Evolutionary conservation across 2,113 vertebrate genomes (phyloP).

Genomic region (Marmota flaviventris): DNA sequence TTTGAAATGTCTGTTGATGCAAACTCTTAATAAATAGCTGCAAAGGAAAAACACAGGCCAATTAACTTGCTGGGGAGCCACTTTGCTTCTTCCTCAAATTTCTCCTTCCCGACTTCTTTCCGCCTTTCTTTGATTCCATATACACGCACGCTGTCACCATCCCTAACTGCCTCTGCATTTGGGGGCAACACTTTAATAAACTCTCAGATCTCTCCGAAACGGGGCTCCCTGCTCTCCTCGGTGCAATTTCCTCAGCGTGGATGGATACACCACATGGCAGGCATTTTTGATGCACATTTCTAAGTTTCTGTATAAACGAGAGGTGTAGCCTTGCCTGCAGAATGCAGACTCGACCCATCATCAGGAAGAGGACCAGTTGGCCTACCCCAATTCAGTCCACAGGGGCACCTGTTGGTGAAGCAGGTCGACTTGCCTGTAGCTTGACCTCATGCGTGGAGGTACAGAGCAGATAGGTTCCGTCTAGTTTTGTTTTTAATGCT

Average conservation of each 20-base stretch:
- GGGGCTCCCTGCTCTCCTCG: background rate
- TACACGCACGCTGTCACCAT: background rate
- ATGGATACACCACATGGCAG: background rate
- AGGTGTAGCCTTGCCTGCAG: background rate
- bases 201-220: background rate
- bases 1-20: background rate
- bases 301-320: background rate
- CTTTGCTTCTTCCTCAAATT: background rate
- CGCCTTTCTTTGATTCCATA: background rate
- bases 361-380: background rate
- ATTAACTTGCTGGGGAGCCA: background rate
- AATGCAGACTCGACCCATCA: background rate
- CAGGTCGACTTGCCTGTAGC: background rate
- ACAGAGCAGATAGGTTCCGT: background rate
- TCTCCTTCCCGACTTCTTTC: background rate
- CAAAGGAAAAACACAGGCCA: background rate
- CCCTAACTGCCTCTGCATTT: background rate
- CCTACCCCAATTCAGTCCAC: background rate
- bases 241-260: rapidly evolving
- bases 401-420: background rate
- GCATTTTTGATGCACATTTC: background rate
- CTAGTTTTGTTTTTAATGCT: background rate
- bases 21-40: conserved; percentile 47
- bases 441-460: conserved; percentile 54
- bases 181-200: background rate